Conservation (phyloP, 1,140 invertebrate genomes). For the Procambarus virginalis region DNA sequence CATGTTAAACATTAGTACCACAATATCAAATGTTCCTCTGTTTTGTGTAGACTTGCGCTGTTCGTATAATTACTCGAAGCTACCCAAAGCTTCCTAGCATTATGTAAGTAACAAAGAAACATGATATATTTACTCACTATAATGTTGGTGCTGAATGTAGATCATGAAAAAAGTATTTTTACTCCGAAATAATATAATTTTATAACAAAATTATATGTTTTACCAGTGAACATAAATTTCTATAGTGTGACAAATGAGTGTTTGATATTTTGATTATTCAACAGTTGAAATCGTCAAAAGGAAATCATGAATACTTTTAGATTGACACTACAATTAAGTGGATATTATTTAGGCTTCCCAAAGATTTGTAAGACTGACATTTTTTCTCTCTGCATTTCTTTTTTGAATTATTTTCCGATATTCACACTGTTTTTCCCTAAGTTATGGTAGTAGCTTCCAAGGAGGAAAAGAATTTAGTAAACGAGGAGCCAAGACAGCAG, state of each 20-base stretch:
- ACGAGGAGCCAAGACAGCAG: slow-evolving; percentile 1
- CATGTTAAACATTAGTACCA: too few relatives aligned
- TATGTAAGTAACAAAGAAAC: too few relatives aligned
- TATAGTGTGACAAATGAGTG: not conserved
- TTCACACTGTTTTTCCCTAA: not conserved
- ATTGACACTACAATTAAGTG: not conserved
- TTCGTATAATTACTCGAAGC: too few relatives aligned
- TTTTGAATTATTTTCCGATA: not conserved
- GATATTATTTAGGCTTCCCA: not conserved
- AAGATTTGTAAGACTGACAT: not conserved
- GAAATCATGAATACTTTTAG: not conserved
- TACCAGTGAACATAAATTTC: not conserved
- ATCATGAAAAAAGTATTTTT: too few relatives aligned
- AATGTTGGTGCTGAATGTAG: too few relatives aligned
- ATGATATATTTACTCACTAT: too few relatives aligned
- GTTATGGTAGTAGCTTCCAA: not conserved
- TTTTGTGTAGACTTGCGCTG: too few relatives aligned
- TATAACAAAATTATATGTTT: not conserved
- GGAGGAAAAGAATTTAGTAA: not conserved
- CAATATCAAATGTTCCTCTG: too few relatives aligned
- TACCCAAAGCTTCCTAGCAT: too few relatives aligned
- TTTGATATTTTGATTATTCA: not conserved
- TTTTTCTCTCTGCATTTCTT: not conserved
- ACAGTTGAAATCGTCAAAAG: not conserved
- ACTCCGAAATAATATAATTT: too few relatives aligned